Conservation (phyloP, 2,888 invertebrate genomes). For the Ormyrus rosae region DNA sequence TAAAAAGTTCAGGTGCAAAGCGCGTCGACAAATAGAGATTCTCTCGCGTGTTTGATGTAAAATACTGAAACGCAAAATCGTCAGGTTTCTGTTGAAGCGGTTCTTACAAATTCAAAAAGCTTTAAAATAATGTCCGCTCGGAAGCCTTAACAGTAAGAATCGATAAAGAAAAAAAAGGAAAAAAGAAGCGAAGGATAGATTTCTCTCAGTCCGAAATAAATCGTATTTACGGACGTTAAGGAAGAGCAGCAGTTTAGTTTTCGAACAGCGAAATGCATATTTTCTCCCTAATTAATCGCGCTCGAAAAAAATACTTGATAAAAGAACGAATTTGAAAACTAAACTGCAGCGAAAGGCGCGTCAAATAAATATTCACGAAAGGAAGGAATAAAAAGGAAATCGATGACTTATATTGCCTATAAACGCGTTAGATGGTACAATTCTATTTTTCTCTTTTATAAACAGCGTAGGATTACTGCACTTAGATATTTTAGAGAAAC, state of each 20-base stretch:
- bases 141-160: slow-evolving; percentile 39
- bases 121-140: slow-evolving; percentile 20
- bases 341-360: slow-evolving; percentile 37
- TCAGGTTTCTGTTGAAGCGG: slow-evolving; percentile 29
- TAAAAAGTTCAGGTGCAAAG: slow-evolving; percentile 12
- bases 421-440: slow-evolving; percentile 61
- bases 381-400: slow-evolving; percentile 44
- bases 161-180: slow-evolving; percentile 1
- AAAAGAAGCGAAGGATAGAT: background rate
- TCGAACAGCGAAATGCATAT: slow-evolving; percentile 47
- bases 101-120: slow-evolving; percentile 20
- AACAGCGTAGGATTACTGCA: slow-evolving; percentile 61
- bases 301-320: slow-evolving; percentile 50
- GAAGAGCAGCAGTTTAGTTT: slow-evolving; percentile 38
- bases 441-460: slow-evolving; percentile 64
- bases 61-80: slow-evolving; percentile 31
- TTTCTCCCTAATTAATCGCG: slow-evolving; percentile 40
- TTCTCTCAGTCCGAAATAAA: slow-evolving; percentile 8
- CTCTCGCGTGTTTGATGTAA: slow-evolving; percentile 31
- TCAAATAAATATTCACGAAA: slow-evolving; percentile 37
- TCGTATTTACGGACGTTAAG: slow-evolving; percentile 1
- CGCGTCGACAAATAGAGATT: slow-evolving; percentile 21
- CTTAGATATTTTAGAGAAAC: slow-evolving; percentile 63
- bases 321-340: slow-evolving; percentile 51
- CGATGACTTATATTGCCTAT: slow-evolving; percentile 55